Conservation (phyloP, 2,797 vertebrate genomes). For the Spinus pinus region DNA sequence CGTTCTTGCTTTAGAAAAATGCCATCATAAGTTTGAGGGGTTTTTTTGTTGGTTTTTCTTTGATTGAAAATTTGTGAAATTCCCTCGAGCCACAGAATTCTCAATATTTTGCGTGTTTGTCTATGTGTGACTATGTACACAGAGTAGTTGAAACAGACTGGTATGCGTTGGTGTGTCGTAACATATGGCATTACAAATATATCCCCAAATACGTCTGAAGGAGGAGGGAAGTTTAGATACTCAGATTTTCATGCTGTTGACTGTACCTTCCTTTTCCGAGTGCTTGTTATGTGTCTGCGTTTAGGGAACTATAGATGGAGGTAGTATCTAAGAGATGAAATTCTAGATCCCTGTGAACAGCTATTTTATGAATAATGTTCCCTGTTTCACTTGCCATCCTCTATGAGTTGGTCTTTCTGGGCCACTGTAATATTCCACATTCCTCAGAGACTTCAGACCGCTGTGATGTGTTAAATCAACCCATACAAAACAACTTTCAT, state of each 20-base stretch:
- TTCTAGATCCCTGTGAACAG: background rate
- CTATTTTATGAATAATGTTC: background rate
- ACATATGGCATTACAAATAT: constrained; percentile 30
- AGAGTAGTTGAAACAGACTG: background rate
- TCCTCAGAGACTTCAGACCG: background rate
- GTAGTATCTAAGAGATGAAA: background rate
- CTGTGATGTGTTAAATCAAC: background rate
- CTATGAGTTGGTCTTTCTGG: background rate
- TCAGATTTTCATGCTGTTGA: background rate
- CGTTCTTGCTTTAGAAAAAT: background rate
- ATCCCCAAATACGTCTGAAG: background rate
- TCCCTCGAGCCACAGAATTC: background rate
- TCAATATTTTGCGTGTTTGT: background rate
- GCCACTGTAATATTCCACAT: background rate
- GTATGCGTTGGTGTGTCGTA: background rate
- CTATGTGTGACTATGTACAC: background rate
- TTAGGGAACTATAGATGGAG: background rate
- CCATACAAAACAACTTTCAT: background rate
- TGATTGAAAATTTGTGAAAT: background rate
- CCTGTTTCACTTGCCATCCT: background rate
- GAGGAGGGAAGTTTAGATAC: constrained; percentile 1
- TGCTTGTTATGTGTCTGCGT: background rate
- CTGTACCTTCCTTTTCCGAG: background rate
- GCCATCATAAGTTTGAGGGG: background rate
- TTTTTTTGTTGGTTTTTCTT: background rate